Conservation (phyloP, 1,140 invertebrate species). For the Hetaerina americana region DNA sequence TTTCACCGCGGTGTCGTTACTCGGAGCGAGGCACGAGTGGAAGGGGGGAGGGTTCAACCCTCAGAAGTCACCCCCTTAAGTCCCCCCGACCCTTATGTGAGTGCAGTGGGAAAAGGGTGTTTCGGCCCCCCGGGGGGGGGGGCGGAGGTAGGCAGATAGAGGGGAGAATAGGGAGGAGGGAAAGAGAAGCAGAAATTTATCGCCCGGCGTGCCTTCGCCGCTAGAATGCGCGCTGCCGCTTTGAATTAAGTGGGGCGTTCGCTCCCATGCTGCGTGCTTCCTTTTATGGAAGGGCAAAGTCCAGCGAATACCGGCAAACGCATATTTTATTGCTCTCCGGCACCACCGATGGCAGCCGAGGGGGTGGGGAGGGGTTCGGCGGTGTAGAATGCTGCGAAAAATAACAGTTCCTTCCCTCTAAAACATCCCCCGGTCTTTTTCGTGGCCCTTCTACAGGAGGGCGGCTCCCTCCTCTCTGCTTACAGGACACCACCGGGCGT, state of each 20-base stretch:
- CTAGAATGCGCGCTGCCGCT: neutral
- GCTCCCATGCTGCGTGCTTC: neutral
- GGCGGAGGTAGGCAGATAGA: neutral
- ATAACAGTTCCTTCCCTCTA: too few relatives aligned
- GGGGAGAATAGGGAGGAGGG: neutral
- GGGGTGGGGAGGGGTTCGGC: too few relatives aligned
- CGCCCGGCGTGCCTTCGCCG: neutral
- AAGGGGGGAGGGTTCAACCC: neutral
- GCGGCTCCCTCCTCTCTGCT: too few relatives aligned
- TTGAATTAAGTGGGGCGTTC: neutral
- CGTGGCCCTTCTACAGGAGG: too few relatives aligned
- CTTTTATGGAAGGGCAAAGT: neutral
- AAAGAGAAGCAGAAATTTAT: neutral
- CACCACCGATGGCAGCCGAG: too few relatives aligned
- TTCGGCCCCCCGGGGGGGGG: neutral
- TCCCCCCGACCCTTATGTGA: too few relatives aligned
- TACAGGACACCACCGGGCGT: too few relatives aligned
- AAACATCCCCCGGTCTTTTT: too few relatives aligned
- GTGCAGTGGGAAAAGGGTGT: too few relatives aligned
- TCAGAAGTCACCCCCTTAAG: too few relatives aligned
- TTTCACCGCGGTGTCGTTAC: neutral
- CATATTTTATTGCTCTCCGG: neutral
- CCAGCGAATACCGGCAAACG: neutral
- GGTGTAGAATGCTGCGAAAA: too few relatives aligned
- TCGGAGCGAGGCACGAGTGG: neutral